A percentile compares a stretch with the other conserved stretches of the same genome.
phyloP scores from a whole-genome alignment of 2,113 vertebrate genomes.

The Macrotis lagotis region DNA sequence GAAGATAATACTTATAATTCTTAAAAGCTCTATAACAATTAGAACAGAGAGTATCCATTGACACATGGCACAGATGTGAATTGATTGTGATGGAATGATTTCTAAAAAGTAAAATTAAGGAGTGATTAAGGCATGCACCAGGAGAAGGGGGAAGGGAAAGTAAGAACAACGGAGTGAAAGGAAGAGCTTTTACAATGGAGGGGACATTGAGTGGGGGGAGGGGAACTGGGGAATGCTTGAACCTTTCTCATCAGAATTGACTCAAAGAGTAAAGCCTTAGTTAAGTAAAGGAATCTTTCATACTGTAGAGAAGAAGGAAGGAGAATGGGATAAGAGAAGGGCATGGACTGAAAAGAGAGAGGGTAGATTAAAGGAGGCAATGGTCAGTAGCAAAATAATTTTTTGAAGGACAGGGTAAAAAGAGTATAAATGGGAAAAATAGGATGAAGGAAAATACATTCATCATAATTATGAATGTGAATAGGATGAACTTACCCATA shows the following conservation, averaged over 20 bases:
- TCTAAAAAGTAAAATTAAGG: not conserved
- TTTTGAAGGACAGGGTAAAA: no score
- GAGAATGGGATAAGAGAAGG: not conserved
- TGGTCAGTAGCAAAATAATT: not conserved
- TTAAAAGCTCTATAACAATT: not conserved
- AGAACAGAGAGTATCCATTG: not conserved
- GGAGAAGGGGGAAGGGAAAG: not conserved
- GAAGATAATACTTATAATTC: not conserved
- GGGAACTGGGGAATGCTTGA: not conserved
- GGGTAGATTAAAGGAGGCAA: not conserved
- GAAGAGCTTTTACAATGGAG: not conserved
- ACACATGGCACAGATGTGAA: not conserved
- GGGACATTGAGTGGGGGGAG: not conserved
- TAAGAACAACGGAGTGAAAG: not conserved
- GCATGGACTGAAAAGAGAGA: not conserved
- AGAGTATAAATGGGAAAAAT: no score
- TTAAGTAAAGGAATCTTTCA: not conserved
- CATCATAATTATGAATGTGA: no score
- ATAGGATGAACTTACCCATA: no score
- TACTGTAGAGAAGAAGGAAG: not conserved
- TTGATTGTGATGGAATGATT: not conserved
- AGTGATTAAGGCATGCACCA: not conserved
- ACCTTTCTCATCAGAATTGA: not conserved
- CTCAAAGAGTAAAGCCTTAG: not conserved
- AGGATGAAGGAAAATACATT: no score